These are phyloP conservation scores for Rhopilema esculentum DNA, from an alignment of 30 jellyfish, hydroid and myxozoan genomes.

Conservation along the genomic window DNA sequence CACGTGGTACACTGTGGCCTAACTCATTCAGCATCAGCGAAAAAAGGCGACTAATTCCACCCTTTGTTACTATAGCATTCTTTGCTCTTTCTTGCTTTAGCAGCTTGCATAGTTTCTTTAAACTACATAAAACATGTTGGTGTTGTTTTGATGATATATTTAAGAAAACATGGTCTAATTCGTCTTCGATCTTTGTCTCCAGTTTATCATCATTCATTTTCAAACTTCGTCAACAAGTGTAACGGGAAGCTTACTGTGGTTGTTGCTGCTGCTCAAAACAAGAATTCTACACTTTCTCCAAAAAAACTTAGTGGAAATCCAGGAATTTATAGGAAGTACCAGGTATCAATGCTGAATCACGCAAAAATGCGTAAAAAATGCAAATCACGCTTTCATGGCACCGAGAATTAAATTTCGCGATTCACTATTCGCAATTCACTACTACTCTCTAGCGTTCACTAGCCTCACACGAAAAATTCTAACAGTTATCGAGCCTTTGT, in stretches of 20 bases:
- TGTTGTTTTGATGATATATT: neutral
- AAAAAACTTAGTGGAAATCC: no score
- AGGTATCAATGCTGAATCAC: no score
- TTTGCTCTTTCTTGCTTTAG: neutral
- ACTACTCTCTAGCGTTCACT: no score
- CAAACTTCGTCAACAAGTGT: neutral
- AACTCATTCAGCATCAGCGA: slow-evolving; percentile 7
- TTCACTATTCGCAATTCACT: no score
- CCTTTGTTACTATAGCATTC: neutral
- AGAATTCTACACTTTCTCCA: no score
- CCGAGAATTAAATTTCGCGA: no score
- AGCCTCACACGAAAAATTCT: no score
- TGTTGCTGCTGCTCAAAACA: neutral
- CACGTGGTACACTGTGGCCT: neutral
- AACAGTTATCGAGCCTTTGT: no score
- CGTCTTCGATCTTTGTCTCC: neutral
- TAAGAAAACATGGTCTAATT: neutral
- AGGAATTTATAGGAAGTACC: no score
- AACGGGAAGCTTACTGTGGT: neutral
- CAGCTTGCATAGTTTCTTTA: neutral
- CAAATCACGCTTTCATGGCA: no score
- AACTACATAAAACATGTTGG: neutral
- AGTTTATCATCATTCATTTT: neutral
- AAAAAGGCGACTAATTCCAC: slow-evolving; percentile 13
- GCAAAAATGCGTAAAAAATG: no score